These are phyloP conservation scores for Brachionus paranguensis DNA, from an alignment of 1,140 invertebrate genomes.

Conservation along the genomic window DNA sequence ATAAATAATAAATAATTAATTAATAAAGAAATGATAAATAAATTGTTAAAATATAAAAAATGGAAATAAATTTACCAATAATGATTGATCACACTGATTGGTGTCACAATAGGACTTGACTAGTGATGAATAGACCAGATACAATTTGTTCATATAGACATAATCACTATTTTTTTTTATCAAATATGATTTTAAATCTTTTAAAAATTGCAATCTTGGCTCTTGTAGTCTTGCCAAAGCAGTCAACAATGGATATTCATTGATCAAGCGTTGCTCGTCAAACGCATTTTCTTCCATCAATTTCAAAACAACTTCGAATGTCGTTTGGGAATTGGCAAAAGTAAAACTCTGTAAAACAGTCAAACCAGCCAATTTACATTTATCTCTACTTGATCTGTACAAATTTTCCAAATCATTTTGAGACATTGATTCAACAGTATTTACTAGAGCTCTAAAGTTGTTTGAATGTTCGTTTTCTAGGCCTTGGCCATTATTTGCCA, in stretches of 20 bases:
- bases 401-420: background rate
- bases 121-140: constrained; percentile 20
- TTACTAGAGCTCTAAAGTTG: constrained; percentile 22
- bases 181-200: background rate
- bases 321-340: background rate
- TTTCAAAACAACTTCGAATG: background rate
- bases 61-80: background rate
- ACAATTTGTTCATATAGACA: constrained; percentile 34
- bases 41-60: background rate
- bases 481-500: background rate
- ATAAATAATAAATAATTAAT: background rate
- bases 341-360: constrained; percentile 11
- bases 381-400: background rate
- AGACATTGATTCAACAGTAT: background rate
- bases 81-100: background rate
- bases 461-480: constrained; percentile 35
- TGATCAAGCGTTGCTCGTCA: background rate
- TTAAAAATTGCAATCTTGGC: background rate
- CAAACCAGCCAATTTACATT: constrained; percentile 4
- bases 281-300: constrained; percentile 22
- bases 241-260: constrained; percentile 35
- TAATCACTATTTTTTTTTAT: background rate
- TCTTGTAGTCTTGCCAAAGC: constrained; percentile 33
- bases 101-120: background rate
- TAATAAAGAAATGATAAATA: background rate